phyloP scores from a whole-genome alignment of 2,797 vertebrate genomes.

The Premnoplex brunnescens region DNA sequence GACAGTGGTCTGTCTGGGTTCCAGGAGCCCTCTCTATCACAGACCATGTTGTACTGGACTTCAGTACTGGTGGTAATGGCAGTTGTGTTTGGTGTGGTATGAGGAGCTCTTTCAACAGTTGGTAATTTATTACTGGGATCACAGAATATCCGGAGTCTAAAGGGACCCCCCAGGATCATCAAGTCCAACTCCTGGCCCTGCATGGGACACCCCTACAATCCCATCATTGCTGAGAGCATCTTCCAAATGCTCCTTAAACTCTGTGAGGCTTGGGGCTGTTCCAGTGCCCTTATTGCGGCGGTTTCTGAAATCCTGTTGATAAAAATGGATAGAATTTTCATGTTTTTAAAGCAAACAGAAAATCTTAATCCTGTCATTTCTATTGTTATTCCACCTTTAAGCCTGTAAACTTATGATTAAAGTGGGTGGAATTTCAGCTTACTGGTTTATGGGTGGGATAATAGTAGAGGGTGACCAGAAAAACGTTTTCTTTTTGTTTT shows the following conservation, averaged over 20 bases:
- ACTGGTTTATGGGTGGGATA: background rate
- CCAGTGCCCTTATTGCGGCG: background rate
- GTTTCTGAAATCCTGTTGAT: background rate
- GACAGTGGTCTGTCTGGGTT: background rate
- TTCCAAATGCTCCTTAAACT: background rate
- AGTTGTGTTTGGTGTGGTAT: background rate
- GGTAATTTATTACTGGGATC: background rate
- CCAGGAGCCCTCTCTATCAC: background rate
- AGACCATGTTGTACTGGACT: background rate
- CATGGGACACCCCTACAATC: background rate
- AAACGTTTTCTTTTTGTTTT: background rate
- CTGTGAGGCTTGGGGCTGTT: rapidly evolving
- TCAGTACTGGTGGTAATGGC: background rate
- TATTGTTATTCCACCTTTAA: background rate
- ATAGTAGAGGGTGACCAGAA: conserved; percentile 11
- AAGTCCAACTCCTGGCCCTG: background rate
- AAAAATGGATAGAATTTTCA: background rate
- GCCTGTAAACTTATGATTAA: background rate
- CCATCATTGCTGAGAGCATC: rapidly evolving
- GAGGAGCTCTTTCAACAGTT: background rate
- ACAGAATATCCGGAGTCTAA: background rate
- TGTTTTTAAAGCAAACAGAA: background rate
- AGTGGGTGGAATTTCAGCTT: background rate
- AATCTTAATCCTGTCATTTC: background rate
- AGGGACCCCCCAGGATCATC: background rate